Evolutionary conservation across 1,140 invertebrate species (phyloP), one percentile per base, ranked within the genome.

Genomic region (Lepidotrigona ventralis): DNA sequence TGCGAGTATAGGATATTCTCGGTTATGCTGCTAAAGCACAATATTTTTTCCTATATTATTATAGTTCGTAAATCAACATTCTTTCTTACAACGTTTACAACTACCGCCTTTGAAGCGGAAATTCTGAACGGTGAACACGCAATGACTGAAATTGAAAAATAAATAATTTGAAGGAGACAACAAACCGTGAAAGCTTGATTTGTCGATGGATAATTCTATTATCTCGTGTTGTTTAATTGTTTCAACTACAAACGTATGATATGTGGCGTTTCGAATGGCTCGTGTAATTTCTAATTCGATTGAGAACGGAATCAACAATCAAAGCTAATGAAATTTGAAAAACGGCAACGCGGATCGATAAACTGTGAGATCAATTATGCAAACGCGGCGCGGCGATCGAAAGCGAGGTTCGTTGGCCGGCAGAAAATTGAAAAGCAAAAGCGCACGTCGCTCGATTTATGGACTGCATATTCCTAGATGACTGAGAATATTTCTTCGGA

Each of bases 361-460:
- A 77, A 29, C 17, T 14, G 33, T 15, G 58, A 64, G 21, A 64
- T 77, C n/a, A 64, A 77, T 77, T 51, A 77, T 77, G 60, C 39
- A 77, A 66, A 77, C 29, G 75, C 60, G 66, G 51, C 75, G 75
- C 21, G 29, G 23, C 29, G 72, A 74, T 58, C 72, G 26, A 74
- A 51, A 64, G n/a, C 0, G 19, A 51, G 23, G 75, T 77, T 77
- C 58, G 75, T 77, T 77, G 75, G 11, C 60, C 58, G 75, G 53
- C n/a, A 26, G n/a, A 77, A 77, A 77, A 77, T 77, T 63, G 68
- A 70, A 51, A 79, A 56, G 77, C 77, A 79, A 70, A 54, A 70
- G 63, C 64, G 51, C 39, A 26, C 46, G 39, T 51, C 75, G 60
- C n/a, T 70, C 60, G 78, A 79, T 79, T 79, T 79, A 70, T 79